Percentiles rank a stretch among this genome's conserved stretches.
These are phyloP conservation scores for Pecten maximus DNA, from an alignment of 2,888 invertebrate genomes.

Conservation along the genomic window DNA sequence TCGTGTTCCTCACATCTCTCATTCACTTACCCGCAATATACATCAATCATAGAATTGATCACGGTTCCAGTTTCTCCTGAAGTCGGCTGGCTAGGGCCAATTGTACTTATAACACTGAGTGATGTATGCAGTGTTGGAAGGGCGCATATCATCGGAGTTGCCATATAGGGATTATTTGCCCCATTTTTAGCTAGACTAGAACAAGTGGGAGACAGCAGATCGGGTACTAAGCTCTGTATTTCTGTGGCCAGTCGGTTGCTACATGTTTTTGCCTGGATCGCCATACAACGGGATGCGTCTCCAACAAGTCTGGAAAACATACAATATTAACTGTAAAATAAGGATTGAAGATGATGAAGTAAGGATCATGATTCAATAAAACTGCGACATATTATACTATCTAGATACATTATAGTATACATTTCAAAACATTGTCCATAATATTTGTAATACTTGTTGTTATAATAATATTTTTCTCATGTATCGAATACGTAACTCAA, in stretches of 20 bases:
- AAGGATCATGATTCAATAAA: too few species aligned
- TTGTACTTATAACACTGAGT: not conserved
- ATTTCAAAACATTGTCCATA: too few species aligned
- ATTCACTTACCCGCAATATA: conserved; percentile 22
- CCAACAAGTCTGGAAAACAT: not conserved
- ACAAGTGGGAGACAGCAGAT: not conserved
- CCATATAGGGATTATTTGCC: not conserved
- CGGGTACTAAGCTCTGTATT: not conserved
- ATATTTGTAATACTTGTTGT: too few species aligned
- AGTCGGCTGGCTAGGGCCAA: not conserved
- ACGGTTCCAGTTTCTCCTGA: not conserved
- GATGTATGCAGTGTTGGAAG: not conserved
- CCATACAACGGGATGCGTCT: not conserved
- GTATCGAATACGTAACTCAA: too few species aligned
- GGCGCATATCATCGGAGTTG: not conserved
- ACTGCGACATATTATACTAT: too few species aligned
- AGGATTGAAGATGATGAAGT: too few species aligned
- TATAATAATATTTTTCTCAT: too few species aligned
- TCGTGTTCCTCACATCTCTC: not conserved
- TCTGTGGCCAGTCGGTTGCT: not conserved
- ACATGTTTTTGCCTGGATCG: not conserved
- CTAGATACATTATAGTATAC: too few species aligned
- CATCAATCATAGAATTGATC: not conserved
- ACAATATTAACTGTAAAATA: too few species aligned
- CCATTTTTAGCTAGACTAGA: not conserved